phyloP scores from a whole-genome alignment of 1,140 invertebrate species.

The Antheraea pernyi region DNA sequence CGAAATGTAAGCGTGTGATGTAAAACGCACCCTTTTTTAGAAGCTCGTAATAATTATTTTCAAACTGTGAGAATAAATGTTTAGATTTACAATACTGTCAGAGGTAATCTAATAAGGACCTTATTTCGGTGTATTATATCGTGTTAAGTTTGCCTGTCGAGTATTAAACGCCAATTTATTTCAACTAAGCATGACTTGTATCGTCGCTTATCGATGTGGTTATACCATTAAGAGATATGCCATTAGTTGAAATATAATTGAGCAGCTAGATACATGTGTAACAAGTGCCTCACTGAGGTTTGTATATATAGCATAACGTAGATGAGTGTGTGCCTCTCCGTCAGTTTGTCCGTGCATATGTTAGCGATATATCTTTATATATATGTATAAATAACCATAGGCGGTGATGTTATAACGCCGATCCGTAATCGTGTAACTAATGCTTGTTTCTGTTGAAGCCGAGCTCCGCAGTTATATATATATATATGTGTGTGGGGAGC shows the following conservation, averaged over 20 bases:
- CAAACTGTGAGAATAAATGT: constrained; percentile 14
- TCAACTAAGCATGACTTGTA: background rate
- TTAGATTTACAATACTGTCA: constrained; percentile 18
- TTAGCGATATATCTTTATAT: background rate
- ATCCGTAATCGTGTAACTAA: background rate
- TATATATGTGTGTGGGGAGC: constrained; percentile 19
- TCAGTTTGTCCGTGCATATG: constrained; percentile 19
- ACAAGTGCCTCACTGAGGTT: constrained; percentile 58
- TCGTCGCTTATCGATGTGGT: background rate
- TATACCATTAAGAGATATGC: background rate
- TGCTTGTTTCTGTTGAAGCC: constrained; percentile 2
- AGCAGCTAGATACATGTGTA: constrained; percentile 26
- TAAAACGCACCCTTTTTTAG: too few relatives aligned
- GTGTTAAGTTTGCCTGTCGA: constrained; percentile 3
- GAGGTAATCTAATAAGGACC: constrained; percentile 5
- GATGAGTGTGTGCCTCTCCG: constrained; percentile 58
- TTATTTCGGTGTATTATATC: constrained; percentile 8
- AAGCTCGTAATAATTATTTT: constrained; percentile 2
- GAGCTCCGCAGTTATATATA: background rate
- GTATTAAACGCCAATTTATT: constrained; percentile 3
- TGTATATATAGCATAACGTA: constrained; percentile 67
- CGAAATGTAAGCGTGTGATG: too few relatives aligned
- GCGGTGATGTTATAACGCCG: background rate
- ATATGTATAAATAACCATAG: background rate
- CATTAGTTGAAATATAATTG: constrained; percentile 5